Conservation (phyloP, 2,797 vertebrate species). For the Aselliscus stoliczkanus region DNA sequence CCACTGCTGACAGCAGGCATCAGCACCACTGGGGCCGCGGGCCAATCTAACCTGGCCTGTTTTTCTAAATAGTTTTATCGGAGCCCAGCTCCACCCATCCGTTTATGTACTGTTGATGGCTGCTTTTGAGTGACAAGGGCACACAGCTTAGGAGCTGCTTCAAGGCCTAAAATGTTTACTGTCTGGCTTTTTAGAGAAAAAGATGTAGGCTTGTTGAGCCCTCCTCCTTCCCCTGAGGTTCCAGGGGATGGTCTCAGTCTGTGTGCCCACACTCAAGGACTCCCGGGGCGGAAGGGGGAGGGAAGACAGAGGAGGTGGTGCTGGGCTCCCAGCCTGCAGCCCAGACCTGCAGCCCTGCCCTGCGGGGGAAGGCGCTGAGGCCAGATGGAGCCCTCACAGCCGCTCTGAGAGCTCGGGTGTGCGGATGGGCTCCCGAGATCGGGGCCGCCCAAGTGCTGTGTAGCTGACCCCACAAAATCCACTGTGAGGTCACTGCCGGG, state of each 20-base stretch:
- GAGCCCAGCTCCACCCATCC: rapidly evolving
- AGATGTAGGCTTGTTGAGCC: too few species aligned
- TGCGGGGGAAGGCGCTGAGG: neutral
- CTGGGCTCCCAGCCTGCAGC: neutral
- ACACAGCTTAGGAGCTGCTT: neutral
- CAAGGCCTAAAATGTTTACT: neutral
- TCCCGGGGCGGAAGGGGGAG: neutral
- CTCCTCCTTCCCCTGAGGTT: neutral
- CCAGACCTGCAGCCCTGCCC: rapidly evolving
- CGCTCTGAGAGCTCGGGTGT: neutral
- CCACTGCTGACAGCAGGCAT: neutral
- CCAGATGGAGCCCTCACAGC: rapidly evolving
- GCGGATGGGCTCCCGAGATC: rapidly evolving
- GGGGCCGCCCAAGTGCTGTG: neutral
- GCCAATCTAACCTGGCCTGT: neutral
- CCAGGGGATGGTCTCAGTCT: neutral
- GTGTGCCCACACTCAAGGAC: neutral
- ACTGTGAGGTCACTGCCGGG: rapidly evolving
- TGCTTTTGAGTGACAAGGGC: neutral
- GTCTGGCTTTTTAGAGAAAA: neutral
- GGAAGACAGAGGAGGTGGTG: neutral
- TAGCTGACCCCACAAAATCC: neutral
- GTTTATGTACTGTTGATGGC: neutral
- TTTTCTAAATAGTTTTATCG: neutral
- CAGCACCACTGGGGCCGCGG: neutral